Conservation (phyloP, 2,888 invertebrate species). For the Campoplex nolae region DNA sequence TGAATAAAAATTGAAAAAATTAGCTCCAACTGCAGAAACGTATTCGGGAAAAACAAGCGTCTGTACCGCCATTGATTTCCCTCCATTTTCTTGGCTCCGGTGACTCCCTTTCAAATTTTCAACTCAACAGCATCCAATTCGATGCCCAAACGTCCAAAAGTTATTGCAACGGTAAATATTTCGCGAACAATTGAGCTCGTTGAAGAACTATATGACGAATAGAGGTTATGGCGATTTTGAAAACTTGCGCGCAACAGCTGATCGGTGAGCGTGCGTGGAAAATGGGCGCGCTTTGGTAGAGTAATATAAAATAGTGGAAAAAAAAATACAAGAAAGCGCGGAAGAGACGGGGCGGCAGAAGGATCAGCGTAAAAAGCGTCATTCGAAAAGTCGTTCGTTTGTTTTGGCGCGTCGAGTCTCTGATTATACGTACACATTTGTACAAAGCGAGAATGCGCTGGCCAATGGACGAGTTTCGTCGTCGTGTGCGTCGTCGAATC, state of each 20-base stretch:
- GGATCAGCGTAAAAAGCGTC: background rate
- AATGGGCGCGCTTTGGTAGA: background rate
- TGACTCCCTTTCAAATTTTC: background rate
- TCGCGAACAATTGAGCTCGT: background rate
- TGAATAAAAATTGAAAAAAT: background rate
- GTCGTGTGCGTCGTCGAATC: slow-evolving; percentile 20
- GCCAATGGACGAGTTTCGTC: slow-evolving; percentile 45
- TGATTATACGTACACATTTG: slow-evolving; percentile 45
- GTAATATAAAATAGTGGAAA: slow-evolving; percentile 26
- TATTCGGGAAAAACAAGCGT: background rate
- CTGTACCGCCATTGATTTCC: background rate
- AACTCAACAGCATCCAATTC: background rate
- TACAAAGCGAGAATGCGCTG: slow-evolving; percentile 42
- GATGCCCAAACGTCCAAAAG: background rate
- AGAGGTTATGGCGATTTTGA: background rate
- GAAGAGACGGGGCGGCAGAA: background rate
- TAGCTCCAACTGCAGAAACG: too few species aligned
- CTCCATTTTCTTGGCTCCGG: slow-evolving; percentile 4
- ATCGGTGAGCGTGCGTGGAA: slow-evolving; percentile 1
- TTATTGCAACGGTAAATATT: background rate
- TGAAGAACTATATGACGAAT: background rate
- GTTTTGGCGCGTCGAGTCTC: slow-evolving; percentile 65
- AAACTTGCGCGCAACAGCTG: slow-evolving; percentile 37
- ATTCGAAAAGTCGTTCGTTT: slow-evolving; percentile 30
- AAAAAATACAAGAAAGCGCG: slow-evolving; percentile 18